Evolutionary conservation across 2,888 invertebrate genomes (phyloP).

Genomic region (Plagodis pulveraria): DNA sequence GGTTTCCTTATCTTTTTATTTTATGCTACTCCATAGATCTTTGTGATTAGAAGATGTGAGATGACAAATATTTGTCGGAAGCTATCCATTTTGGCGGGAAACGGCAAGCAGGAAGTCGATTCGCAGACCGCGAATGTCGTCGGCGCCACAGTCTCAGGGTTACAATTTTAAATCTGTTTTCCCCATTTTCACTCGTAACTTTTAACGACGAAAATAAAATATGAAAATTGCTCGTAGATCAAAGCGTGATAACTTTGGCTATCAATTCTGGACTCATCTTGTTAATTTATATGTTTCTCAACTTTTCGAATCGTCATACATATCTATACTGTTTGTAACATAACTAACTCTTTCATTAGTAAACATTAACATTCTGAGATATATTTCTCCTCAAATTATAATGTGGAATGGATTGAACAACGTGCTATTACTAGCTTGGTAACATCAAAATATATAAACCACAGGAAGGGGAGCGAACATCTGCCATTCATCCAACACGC

Average conservation of each 20-base stretch:
- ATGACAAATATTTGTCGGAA: constrained; percentile 83
- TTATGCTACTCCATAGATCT: constrained; percentile 47
- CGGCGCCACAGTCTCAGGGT: constrained; percentile 67
- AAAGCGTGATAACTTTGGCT: constrained; percentile 9
- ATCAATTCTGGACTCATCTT: constrained; percentile 3
- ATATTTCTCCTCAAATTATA: constrained; percentile 21
- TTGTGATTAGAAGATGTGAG: constrained; percentile 73
- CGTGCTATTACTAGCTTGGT: constrained; percentile 17
- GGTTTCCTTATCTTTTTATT: background rate
- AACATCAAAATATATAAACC: constrained; percentile 59
- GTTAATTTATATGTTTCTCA: background rate
- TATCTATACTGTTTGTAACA: too few species aligned
- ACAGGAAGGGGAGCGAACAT: constrained; percentile 58
- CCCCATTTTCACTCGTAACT: constrained; percentile 29
- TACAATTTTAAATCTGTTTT: constrained; percentile 41
- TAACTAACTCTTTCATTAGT: too few species aligned
- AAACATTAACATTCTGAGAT: background rate
- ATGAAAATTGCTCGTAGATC: constrained; percentile 21
- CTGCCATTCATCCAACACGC: constrained; percentile 65
- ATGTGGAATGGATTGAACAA: constrained; percentile 36
- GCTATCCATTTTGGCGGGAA: constrained; percentile 84
- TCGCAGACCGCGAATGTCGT: constrained; percentile 80
- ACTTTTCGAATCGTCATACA: too few species aligned
- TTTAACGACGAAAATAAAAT: constrained; percentile 28
- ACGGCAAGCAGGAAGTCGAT: constrained; percentile 80